These are phyloP conservation scores for Ptychoptera albimana DNA, from an alignment of 2,888 invertebrate species.

Conservation along the genomic window DNA sequence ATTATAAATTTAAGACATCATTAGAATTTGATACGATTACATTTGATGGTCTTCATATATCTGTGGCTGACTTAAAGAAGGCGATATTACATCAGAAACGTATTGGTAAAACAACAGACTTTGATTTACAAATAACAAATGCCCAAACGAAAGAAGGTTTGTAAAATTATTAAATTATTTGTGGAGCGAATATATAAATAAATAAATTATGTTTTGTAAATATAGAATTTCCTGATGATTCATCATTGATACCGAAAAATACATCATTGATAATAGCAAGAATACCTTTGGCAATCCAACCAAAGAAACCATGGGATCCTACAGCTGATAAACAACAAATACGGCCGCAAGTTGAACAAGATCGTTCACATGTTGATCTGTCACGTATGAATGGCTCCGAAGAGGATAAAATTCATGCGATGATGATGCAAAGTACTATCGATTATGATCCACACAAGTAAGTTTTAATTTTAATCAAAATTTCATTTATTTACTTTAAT, in stretches of 20 bases:
- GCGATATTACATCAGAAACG: conserved; percentile 90
- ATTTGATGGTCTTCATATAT: conserved; percentile 93
- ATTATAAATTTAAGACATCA: conserved; percentile 97
- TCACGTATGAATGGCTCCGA: conserved; percentile 85
- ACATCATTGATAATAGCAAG: conserved; percentile 90
- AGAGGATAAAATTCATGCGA: conserved; percentile 93
- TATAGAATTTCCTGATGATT: conserved; percentile 82
- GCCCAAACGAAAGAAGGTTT: conserved; percentile 94
- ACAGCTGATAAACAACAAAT: conserved; percentile 26
- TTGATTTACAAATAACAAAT: conserved; percentile 92
- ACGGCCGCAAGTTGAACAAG: conserved; percentile 29
- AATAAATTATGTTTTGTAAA: conserved; percentile 13
- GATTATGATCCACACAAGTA: conserved; percentile 97
- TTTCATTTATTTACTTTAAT: no score
- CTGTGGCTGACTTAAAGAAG: conserved; percentile 87
- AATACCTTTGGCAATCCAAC: conserved; percentile 68
- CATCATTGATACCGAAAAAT: conserved; percentile 88
- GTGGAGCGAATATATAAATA: not conserved
- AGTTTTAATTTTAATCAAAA: conserved; percentile 23
- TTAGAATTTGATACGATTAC: conserved; percentile 91
- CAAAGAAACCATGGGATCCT: conserved; percentile 59
- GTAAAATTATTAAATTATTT: conserved; percentile 8
- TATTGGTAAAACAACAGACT: conserved; percentile 83
- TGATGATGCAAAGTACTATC: conserved; percentile 93
- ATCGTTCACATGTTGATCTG: conserved; percentile 57